Conservation (phyloP, 2,113 vertebrate species). For the Cercocebus atys region DNA sequence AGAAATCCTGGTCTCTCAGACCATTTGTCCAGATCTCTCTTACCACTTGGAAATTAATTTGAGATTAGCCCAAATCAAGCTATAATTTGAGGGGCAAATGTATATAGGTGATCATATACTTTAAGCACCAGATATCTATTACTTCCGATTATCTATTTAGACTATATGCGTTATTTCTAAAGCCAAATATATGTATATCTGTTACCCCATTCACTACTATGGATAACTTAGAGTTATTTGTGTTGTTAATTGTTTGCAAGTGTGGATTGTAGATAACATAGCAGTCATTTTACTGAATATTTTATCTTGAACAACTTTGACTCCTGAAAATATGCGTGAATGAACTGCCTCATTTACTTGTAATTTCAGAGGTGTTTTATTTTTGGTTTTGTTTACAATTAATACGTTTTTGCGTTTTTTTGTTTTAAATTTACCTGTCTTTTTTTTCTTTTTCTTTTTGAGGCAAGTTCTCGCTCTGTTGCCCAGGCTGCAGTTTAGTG, state of each 20-base stretch:
- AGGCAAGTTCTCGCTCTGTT: no score
- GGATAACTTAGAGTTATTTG: not conserved
- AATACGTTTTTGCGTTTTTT: not conserved
- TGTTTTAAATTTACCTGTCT: not conserved
- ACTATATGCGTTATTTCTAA: conserved; percentile 10
- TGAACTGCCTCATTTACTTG: not conserved
- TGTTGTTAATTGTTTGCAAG: conserved; percentile 6
- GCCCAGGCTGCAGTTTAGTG: no score
- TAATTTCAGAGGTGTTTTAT: not conserved
- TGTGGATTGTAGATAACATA: not conserved
- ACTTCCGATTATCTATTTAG: not conserved
- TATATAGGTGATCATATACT: not conserved
- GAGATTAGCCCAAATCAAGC: not conserved
- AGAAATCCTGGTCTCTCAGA: not conserved
- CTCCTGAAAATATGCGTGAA: not conserved
- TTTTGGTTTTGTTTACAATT: not conserved
- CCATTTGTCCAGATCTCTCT: not conserved
- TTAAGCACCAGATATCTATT: not conserved
- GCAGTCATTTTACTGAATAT: conserved; percentile 1
- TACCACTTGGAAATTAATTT: not conserved
- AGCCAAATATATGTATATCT: not conserved
- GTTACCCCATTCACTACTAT: not conserved
- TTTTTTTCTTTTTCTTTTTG: not conserved
- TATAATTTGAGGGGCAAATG: not conserved
- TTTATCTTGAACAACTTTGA: not conserved